These are phyloP conservation scores for Pungitius pungitius DNA, from an alignment of 2,113 vertebrate species.

Conservation along the genomic window DNA sequence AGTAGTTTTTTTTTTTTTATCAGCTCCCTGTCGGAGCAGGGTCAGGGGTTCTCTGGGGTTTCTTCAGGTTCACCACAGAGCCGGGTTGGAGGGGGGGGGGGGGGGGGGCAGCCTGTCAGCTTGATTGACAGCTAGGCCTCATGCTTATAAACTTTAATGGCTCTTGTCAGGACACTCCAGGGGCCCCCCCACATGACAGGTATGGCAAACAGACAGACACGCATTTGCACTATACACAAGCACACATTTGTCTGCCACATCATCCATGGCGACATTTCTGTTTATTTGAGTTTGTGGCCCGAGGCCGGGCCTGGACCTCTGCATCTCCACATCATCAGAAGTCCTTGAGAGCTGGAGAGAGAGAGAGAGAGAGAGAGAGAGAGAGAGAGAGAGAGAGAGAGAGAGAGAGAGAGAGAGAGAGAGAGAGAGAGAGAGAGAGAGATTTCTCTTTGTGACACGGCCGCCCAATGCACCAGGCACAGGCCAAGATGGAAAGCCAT, in stretches of 20 bases:
- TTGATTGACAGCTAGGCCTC: slow-evolving; percentile 76
- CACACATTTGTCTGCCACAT: slow-evolving; percentile 42
- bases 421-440: not conserved
- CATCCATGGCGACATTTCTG: slow-evolving; percentile 32
- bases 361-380: not conserved
- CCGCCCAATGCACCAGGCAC: slow-evolving; percentile 22
- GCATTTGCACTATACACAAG: slow-evolving; percentile 12
- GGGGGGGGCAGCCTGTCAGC: slow-evolving; percentile 62
- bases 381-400: not conserved
- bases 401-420: not conserved
- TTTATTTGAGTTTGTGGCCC: slow-evolving; percentile 40
- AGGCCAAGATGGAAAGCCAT: slow-evolving; percentile 54
- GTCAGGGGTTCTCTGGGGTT: slow-evolving; percentile 70
- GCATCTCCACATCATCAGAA: slow-evolving; percentile 4
- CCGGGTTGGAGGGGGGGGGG: slow-evolving; percentile 34
- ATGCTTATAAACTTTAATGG: slow-evolving; percentile 81
- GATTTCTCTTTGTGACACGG: slow-evolving; percentile 41
- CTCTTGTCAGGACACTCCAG: slow-evolving; percentile 76
- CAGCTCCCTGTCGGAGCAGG: slow-evolving; percentile 55
- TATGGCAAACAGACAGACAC: slow-evolving; percentile 53
- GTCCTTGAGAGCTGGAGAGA: not conserved
- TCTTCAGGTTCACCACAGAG: slow-evolving; percentile 56
- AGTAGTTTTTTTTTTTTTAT: slow-evolving; percentile 30
- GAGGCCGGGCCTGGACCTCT: slow-evolving; percentile 10
- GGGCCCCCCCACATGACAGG: slow-evolving; percentile 71